Base-by-base conservation (phyloP, 2,888 invertebrate genomes). In the Trissonchulus sp. region DNA sequence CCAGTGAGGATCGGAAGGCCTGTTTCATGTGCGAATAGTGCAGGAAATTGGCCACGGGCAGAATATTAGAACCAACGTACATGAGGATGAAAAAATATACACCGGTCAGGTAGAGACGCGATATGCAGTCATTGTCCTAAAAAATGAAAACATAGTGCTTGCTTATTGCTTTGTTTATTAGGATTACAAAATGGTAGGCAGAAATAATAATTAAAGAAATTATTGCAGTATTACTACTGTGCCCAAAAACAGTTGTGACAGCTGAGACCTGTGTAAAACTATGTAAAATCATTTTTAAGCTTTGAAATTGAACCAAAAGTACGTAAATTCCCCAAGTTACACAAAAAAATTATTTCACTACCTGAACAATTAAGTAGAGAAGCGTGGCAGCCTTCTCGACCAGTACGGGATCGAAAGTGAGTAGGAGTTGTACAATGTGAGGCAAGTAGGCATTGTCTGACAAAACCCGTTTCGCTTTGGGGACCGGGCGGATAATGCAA, bases 41-140 rank as follows among this genome's bases (percentile, higher is more conserved):
- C 72, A 99, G 88, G 86, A 99, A 95, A 82, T 91, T 89, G 0
- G 97, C 97, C 74, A 99, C 91, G 0, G 98, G 98, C 78, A 99
- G 88, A 76, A 99, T 91, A 84, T 99, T 99, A 48, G 97, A 97
- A 23, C 98, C 99, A 0, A 95, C 98, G 86, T 99, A 99, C 92
- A 99, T 92, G 78, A 99, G 88, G 88, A 99, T 95, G 86, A 99
- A 99, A 88, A 93, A 99, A 87, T 35, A 99, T 34, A 94, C 92
- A 1, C 99, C 99, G 0, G 94, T 93, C 76, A 94, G 88, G 86
- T 98, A 98, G 68, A 99, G 88, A 82, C 94, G 92, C 0, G 96
- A 92, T 82, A 97, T 90, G 84, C 92, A 92, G 0, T 96, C 94
- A 88, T 99, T 99, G 87, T 99, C 98, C 84, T 91, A 90, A 91